Evolutionary conservation across 1,140 invertebrate genomes (phyloP), one percentile per base, ranked within the genome.

Genomic region (Drosophila kurseongensis): DNA sequence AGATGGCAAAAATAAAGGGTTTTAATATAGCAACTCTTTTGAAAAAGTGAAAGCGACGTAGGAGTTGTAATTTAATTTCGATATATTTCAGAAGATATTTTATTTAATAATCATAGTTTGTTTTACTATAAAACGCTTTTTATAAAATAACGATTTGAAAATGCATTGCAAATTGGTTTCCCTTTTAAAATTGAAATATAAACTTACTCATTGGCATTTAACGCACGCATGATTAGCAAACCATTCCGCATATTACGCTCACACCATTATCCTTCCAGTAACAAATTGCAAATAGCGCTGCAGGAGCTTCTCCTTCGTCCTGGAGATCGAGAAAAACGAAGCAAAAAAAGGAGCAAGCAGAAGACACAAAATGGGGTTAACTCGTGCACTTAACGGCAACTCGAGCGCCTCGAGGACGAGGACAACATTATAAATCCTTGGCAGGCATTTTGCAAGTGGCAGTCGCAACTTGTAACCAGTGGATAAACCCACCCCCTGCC

Each of bases 391-490:
- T 86, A 86, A 86, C 83, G 84, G 73, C 61, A 76, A 77, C 79
- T 75, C 71, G 78, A 88, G 83, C 83, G 82, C 73, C 83, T 75
- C 83, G 79, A 77, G 81, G 54, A 84, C 77, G 81, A 88, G 83
- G 82, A 88, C 84, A 89, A 88, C 83, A 89, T 88, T 88, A 88
- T 88, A 88, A 88, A 88, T 88, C 83, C 72, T 77, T 75, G 76
- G 62, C 83, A 88, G 83, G 83, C 83, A 88, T 89, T 68, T 88
- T 88, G 84, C 83, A 83, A 88, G 84, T 88, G 83, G 83, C 83
- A 86, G 79, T 78, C 75, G 55, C 52, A 72, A 72, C 68, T 72
- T 72, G 68, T 72, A 72, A 71, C 68, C 68, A 71, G 51, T 55
- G 50, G 48, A 68, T 68, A 8, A 29, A 12, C 13, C 13, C 13